Base-by-base conservation (phyloP, 2,888 invertebrate species). In the Noctua janthina region DNA sequence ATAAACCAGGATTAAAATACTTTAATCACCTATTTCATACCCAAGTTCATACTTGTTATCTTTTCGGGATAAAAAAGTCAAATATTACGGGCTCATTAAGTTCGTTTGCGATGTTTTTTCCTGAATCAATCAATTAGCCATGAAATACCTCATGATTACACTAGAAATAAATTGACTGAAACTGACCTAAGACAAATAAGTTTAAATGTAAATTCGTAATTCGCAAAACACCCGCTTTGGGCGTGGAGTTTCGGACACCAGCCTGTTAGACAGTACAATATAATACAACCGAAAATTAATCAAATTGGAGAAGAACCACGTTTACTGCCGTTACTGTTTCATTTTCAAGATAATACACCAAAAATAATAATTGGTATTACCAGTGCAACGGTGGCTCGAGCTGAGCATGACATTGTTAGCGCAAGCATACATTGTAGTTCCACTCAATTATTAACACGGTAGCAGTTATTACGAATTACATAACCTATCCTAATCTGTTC, bases 401-500 rank as follows among this genome's bases (percentile, higher is more conserved):
- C 67, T 66, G 69, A 62, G 66, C 46, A 23, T 77, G 73, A 69
- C 43, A 76, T 70, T 72, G 64, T 72, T 69, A 76, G 4, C n/a
- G 20, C 56, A 82, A 67, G 51, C 68, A 54, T 67, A 17, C 35
- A 49, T 79, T 62, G 54, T 39, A 51, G 56, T 46, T 67, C 49
- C 23, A 75, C 46, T 76, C 56, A 56, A 79, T 73, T 78, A 77
- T 71, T 72, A 13, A 62, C 66, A 66, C 56, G 62, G 72, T 68
- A 81, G 23, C 66, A 54, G 79, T 54, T 81, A 81, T 74, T 75
- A 76, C 29, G 49, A 88, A 83, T 64, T 8, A 85, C 86, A 85
- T 87, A 90, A 90, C 89, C 89, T 91, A 91, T 87, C 89, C 86
- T 83, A 91, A 91, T 86, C 74, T 81, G 78, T 84, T 80, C 49